phyloP scores from a whole-genome alignment of 2,888 invertebrate genomes.

The Sympetrum striolatum region DNA sequence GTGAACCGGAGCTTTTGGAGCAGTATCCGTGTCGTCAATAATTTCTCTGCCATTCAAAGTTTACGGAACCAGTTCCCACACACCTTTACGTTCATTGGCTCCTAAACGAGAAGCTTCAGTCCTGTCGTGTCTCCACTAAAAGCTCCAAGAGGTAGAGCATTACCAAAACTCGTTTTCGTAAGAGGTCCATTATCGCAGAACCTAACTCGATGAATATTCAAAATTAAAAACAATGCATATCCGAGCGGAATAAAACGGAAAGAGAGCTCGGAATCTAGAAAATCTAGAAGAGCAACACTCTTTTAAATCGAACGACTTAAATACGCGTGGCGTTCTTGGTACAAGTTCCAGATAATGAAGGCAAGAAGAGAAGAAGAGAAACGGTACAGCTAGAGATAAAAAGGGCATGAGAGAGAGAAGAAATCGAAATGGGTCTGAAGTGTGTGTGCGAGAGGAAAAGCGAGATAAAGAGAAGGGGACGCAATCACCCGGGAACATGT shows the following conservation, averaged over 20 bases:
- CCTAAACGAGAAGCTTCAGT: slow-evolving; percentile 9
- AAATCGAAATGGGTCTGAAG: not conserved
- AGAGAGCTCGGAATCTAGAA: not conserved
- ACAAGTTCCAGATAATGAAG: not conserved
- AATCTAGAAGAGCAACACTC: not conserved
- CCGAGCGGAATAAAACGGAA: not conserved
- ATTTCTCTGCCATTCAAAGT: slow-evolving; percentile 18
- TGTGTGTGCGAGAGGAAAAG: not conserved
- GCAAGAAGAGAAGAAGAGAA: not conserved
- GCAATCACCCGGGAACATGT: slow-evolving; percentile 4
- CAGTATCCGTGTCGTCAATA: slow-evolving; percentile 29
- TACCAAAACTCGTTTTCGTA: not conserved
- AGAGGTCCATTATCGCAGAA: not conserved
- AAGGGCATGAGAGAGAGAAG: not conserved
- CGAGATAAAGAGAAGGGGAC: not conserved
- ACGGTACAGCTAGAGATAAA: not conserved
- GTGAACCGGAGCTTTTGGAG: slow-evolving; percentile 19
- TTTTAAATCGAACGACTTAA: not conserved
- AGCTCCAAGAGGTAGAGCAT: slow-evolving; percentile 15
- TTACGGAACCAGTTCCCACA: slow-evolving; percentile 7
- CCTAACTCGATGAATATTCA: not conserved
- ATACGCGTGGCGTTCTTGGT: not conserved
- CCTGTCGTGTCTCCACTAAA: slow-evolving; percentile 24
- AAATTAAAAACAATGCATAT: not conserved
- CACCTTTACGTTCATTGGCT: slow-evolving; percentile 6